Evolutionary conservation across 2,113 vertebrate species (phyloP).

Genomic region (Cricetomys ansorgei): DNA sequence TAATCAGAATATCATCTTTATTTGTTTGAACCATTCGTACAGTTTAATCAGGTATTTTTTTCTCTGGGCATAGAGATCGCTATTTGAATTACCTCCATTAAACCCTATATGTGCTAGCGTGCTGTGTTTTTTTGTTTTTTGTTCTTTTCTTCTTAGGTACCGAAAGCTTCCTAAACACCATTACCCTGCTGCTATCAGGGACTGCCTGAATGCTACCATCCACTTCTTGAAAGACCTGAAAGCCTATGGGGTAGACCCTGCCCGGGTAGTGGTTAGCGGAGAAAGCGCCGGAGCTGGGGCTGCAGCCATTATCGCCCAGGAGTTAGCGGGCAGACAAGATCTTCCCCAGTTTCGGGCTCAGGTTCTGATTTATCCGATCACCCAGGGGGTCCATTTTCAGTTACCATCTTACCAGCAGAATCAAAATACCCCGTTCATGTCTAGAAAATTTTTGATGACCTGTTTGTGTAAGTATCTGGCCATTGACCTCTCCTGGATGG

Average conservation of each 20-base stretch:
- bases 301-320: conserved; percentile 83
- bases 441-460: background rate
- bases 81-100: no score
- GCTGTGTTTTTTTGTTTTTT: background rate
- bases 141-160: background rate
- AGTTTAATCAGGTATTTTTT: background rate
- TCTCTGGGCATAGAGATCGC: background rate
- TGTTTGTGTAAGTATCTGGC: conserved; percentile 85
- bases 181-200: conserved; percentile 82
- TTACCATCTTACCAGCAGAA: background rate
- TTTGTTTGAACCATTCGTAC: background rate
- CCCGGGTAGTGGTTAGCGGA: background rate
- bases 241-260: conserved; percentile 81
- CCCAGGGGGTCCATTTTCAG: background rate
- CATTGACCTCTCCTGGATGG: conserved; percentile 57
- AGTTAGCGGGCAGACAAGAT: conserved; percentile 82
- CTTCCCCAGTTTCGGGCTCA: conserved; percentile 88
- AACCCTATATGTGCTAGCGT: fast-evolving
- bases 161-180: conserved; percentile 88
- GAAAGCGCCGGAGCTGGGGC: background rate
- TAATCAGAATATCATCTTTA: background rate
- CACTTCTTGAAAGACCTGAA: conserved; percentile 88
- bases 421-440: background rate
- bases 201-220: conserved; percentile 86
- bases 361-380: conserved; percentile 75